Percentiles rank a stretch among this genome's conserved stretches.
Evolutionary conservation across 2,888 invertebrate species (phyloP).

Genomic region (Colletes collaris): DNA sequence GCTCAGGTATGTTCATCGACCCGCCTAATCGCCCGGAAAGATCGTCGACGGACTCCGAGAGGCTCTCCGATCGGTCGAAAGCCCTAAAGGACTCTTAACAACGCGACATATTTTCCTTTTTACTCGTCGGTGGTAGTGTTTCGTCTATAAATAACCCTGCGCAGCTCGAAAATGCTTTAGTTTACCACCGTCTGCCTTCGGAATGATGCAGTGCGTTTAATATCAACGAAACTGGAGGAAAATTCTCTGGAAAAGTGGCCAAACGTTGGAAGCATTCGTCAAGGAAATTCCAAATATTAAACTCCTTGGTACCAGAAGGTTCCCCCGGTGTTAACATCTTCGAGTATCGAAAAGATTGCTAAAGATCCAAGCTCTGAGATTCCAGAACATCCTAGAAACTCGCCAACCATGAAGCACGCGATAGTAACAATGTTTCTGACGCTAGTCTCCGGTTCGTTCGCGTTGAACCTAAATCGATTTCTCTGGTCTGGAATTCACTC

Average conservation of each 20-base stretch:
- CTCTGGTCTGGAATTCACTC: conserved; percentile 33
- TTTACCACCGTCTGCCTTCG: neutral
- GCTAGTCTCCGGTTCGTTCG: neutral
- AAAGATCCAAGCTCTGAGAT: neutral
- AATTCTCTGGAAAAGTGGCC: too few species aligned
- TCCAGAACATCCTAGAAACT: too few species aligned
- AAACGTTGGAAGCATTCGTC: neutral
- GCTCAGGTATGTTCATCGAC: conserved; percentile 29
- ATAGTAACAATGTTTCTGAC: neutral
- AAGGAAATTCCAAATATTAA: neutral
- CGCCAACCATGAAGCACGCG: conserved; percentile 22
- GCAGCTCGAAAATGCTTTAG: neutral
- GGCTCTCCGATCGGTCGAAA: neutral
- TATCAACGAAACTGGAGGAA: neutral
- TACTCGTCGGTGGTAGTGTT: conserved; percentile 5
- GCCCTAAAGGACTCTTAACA: neutral
- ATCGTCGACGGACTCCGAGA: conserved; percentile 6
- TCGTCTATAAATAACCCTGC: conserved; percentile 40
- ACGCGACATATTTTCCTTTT: conserved; percentile 19
- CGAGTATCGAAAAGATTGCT: too few species aligned
- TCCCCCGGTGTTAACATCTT: too few species aligned
- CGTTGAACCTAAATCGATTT: conserved; percentile 34
- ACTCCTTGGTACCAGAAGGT: neutral
- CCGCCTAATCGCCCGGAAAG: conserved; percentile 42
- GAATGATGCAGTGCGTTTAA: neutral